These are phyloP conservation scores for Prochilodus magdalenae DNA, from an alignment of 2,113 vertebrate species.

Conservation along the genomic window DNA sequence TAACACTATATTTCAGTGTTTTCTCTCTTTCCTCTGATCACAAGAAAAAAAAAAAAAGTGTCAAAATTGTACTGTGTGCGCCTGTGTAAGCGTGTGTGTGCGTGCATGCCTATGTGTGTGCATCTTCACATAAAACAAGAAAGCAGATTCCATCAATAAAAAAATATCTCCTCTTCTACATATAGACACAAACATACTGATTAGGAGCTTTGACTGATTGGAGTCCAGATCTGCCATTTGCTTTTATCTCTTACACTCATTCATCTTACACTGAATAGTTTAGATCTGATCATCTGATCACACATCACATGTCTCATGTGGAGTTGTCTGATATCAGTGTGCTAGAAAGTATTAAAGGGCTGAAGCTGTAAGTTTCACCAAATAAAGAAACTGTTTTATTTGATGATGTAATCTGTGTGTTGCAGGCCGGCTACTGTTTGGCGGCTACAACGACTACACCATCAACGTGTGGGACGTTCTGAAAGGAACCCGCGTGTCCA, in stretches of 20 bases:
- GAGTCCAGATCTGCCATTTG: not conserved
- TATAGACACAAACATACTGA: too few relatives aligned
- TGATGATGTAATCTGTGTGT: slow-evolving; percentile 1
- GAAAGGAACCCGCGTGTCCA: slow-evolving; percentile 93
- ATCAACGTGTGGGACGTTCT: slow-evolving; percentile 99
- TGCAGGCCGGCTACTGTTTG: slow-evolving; percentile 91
- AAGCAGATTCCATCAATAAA: too few relatives aligned
- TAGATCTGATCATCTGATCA: not conserved
- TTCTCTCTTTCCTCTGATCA: too few relatives aligned
- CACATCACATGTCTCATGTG: not conserved
- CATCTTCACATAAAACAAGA: too few relatives aligned
- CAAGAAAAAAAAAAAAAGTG: too few relatives aligned
- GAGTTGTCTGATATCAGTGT: not conserved
- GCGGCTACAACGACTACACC: slow-evolving; percentile 97
- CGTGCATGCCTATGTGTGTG: too few relatives aligned
- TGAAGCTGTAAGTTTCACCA: not conserved
- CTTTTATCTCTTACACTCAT: not conserved
- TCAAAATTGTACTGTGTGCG: too few relatives aligned
- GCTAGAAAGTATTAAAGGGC: not conserved
- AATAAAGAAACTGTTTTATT: not conserved
- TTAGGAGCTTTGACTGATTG: too few relatives aligned
- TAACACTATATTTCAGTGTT: too few relatives aligned
- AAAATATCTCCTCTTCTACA: too few relatives aligned
- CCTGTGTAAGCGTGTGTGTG: too few relatives aligned
- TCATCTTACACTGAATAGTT: not conserved